A percentile compares a stretch with the other conserved stretches of the same genome.
phyloP scores from a whole-genome alignment of 2,888 invertebrate species.

The Orthosia cruda region DNA sequence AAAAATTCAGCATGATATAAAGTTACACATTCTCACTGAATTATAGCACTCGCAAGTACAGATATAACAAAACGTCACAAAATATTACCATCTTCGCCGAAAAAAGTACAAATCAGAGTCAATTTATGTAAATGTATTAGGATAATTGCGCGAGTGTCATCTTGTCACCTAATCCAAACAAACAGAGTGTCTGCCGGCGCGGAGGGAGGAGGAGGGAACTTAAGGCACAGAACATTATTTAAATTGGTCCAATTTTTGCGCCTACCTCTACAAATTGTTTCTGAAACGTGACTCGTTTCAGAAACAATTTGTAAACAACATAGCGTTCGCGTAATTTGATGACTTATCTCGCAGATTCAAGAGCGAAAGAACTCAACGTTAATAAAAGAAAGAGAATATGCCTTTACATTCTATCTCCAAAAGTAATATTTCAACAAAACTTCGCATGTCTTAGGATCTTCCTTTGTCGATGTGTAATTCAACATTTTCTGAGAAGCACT shows the following conservation, averaged over 20 bases:
- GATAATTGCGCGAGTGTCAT: slow-evolving; percentile 56
- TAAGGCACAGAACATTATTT: slow-evolving; percentile 75
- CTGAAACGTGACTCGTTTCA: slow-evolving; percentile 83
- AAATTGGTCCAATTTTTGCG: slow-evolving; percentile 81
- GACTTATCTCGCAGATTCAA: slow-evolving; percentile 82
- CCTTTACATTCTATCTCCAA: slow-evolving; percentile 64
- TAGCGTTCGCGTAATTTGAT: slow-evolving; percentile 83
- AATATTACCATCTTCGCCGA: neutral
- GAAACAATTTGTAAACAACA: too few relatives aligned
- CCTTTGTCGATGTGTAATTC: slow-evolving; percentile 52
- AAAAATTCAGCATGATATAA: neutral
- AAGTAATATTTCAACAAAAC: slow-evolving; percentile 67
- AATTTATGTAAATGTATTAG: slow-evolving; percentile 56
- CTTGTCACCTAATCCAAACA: slow-evolving; percentile 67
- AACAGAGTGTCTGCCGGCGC: slow-evolving; percentile 52
- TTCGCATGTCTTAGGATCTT: slow-evolving; percentile 52
- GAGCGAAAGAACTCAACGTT: slow-evolving; percentile 76
- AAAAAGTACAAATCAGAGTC: slow-evolving; percentile 45
- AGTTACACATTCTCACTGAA: neutral
- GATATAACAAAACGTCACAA: slow-evolving; percentile 8
- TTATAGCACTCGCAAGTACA: neutral
- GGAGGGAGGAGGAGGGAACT: slow-evolving; percentile 35
- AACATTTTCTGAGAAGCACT: slow-evolving; percentile 42
- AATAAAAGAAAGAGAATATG: slow-evolving; percentile 74
- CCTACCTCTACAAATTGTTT: slow-evolving; percentile 81